These are phyloP conservation scores for Mohoua ochrocephala DNA, from an alignment of 2,113 vertebrate genomes.

Conservation along the genomic window DNA sequence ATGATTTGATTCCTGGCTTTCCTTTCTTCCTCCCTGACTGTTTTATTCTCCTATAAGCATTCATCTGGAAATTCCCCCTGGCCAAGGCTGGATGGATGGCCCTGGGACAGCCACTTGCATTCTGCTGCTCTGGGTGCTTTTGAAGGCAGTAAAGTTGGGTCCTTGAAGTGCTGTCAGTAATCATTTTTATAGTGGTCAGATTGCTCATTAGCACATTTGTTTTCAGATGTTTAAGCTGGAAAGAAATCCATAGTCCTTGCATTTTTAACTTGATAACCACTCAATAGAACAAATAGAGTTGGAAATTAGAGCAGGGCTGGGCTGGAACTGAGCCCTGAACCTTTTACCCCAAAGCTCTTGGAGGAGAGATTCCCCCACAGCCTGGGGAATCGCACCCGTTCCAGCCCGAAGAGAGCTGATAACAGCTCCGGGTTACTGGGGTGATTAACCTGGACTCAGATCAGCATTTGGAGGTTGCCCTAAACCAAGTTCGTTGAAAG, in stretches of 20 bases:
- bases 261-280: slow-evolving; percentile 61
- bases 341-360: neutral
- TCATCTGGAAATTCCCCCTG: neutral
- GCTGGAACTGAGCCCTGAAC: neutral
- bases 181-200: slow-evolving; percentile 41
- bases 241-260: slow-evolving; percentile 61
- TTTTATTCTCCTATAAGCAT: neutral
- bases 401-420: neutral
- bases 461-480: neutral
- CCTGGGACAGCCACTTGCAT: neutral
- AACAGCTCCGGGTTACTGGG: neutral
- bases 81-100: neutral
- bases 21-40: neutral
- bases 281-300: slow-evolving; percentile 50
- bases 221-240: slow-evolving; percentile 56
- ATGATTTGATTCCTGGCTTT: neutral
- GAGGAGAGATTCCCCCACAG: neutral
- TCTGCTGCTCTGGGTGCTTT: neutral
- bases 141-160: neutral
- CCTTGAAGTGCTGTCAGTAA: slow-evolving; percentile 45
- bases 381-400: neutral
- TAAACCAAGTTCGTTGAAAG: neutral
- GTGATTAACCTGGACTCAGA: neutral
- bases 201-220: slow-evolving; percentile 58
- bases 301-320: slow-evolving; percentile 1